Percentiles rank a stretch among this genome's conserved stretches.
Conservation (phyloP, 2,113 vertebrate species). For the Cryptotis parvus region DNA sequence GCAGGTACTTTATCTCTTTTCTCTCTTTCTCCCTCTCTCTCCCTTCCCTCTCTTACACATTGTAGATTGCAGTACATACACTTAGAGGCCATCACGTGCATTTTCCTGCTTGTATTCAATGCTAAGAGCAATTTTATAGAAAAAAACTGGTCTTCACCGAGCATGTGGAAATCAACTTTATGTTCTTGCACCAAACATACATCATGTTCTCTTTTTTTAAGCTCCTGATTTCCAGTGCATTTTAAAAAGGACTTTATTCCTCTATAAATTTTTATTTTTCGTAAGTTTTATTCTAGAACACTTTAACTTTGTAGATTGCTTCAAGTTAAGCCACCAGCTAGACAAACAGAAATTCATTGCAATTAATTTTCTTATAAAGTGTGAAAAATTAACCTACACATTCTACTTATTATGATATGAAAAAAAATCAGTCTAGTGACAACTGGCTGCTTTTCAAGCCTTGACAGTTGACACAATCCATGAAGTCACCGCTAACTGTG, state of each 20-base stretch:
- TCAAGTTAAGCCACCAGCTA: constrained; percentile 47
- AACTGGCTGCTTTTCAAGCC: not conserved
- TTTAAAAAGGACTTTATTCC: not conserved
- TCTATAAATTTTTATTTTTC: not conserved
- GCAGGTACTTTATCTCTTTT: too few relatives aligned
- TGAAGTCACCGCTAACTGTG: not conserved
- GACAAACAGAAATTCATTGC: constrained; percentile 11
- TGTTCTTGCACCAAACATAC: not conserved
- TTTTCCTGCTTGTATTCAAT: too few relatives aligned
- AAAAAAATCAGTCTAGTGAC: constrained; percentile 19
- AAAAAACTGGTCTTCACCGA: not conserved
- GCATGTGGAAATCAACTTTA: not conserved
- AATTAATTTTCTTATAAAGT: constrained; percentile 34
- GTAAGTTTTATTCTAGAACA: constrained; percentile 47
- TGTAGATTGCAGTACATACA: too few relatives aligned
- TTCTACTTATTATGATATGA: constrained; percentile 20
- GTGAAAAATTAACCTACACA: constrained; percentile 20
- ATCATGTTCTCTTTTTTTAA: not conserved
- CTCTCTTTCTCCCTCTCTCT: too few relatives aligned
- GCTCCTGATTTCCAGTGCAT: not conserved
- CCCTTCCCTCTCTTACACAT: too few relatives aligned
- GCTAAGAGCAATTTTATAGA: not conserved
- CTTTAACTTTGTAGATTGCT: constrained; percentile 46
- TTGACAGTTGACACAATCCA: not conserved
- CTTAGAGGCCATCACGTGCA: too few relatives aligned